Conservation (phyloP, 2,797 vertebrate species). For the Myiotriccus ornatus region DNA sequence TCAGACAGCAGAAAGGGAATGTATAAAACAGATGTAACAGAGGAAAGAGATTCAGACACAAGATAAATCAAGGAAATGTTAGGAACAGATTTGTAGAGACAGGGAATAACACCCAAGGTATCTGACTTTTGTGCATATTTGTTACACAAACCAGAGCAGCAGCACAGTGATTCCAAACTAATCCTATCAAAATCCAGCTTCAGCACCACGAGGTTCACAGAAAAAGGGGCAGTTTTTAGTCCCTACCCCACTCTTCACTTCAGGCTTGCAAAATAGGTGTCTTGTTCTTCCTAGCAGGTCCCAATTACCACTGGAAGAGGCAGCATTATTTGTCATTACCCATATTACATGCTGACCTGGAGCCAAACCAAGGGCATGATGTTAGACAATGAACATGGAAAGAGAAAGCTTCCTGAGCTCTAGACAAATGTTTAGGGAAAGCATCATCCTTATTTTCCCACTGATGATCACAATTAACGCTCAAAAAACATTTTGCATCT, state of each 20-base stretch:
- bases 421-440: background rate
- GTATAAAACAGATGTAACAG: background rate
- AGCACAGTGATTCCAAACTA: background rate
- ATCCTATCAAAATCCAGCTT: background rate
- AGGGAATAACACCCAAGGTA: background rate
- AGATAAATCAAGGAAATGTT: background rate
- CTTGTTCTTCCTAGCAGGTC: background rate
- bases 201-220: background rate
- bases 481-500: background rate
- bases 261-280: background rate
- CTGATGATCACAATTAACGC: background rate
- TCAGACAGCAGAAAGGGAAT: background rate
- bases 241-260: background rate
- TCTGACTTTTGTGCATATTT: rapidly evolving
- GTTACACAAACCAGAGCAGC: background rate
- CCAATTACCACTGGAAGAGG: background rate
- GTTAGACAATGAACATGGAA: background rate
- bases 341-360: background rate
- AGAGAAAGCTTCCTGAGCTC: background rate
- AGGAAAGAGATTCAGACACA: background rate
- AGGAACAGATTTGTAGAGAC: background rate
- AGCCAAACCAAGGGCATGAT: background rate
- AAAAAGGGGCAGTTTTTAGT: background rate
- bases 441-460: background rate
- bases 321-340: background rate